Evolutionary conservation across 1,140 invertebrate species (phyloP).

Genomic region (Tetraneura akinire): DNA sequence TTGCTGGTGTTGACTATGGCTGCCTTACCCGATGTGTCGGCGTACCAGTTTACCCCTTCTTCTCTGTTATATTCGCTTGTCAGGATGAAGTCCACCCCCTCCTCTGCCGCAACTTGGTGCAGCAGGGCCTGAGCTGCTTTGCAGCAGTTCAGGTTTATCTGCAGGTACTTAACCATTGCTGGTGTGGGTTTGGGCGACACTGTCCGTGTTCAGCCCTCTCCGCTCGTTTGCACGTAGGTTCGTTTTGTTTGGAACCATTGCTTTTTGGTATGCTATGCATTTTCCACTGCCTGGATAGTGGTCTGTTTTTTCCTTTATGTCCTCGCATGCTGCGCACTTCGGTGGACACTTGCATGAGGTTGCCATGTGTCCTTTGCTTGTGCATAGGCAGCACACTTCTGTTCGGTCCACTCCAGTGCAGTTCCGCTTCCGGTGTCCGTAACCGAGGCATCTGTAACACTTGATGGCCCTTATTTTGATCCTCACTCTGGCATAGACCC

Average conservation of each 20-base stretch:
- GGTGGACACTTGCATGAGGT: too few relatives aligned
- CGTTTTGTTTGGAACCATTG: neutral
- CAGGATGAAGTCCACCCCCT: neutral
- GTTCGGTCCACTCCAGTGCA: too few relatives aligned
- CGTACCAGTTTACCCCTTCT: neutral
- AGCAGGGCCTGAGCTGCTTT: neutral
- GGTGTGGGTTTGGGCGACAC: neutral
- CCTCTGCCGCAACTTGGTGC: neutral
- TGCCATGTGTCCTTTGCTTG: too few relatives aligned
- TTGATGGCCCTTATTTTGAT: too few relatives aligned
- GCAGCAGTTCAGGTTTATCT: neutral
- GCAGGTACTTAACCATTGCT: neutral
- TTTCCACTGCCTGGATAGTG: too few relatives aligned
- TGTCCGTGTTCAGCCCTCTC: neutral
- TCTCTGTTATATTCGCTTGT: neutral
- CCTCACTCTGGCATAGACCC: too few relatives aligned
- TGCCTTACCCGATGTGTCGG: neutral
- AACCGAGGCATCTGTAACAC: too few relatives aligned
- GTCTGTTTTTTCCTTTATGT: too few relatives aligned
- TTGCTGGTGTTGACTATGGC: neutral
- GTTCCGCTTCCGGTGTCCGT: too few relatives aligned
- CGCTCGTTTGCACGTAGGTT: neutral
- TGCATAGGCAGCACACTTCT: too few relatives aligned
- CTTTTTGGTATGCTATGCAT: too few relatives aligned
- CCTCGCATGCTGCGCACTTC: too few relatives aligned